phyloP scores from a whole-genome alignment of 1,140 invertebrate genomes.

The Panulirus ornatus region DNA sequence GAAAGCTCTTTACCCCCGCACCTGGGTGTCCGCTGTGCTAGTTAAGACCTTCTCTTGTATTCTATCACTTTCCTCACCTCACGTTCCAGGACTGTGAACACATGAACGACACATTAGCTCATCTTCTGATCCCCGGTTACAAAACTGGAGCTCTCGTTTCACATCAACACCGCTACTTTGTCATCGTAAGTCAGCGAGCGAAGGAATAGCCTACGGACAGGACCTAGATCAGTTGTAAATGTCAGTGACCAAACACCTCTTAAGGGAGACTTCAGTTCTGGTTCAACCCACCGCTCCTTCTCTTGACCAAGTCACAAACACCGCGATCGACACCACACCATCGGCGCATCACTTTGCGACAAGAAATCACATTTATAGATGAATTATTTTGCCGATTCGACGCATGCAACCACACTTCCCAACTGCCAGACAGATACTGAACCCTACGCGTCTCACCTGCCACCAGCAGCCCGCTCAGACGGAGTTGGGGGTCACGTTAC shows the following conservation, averaged over 20 bases:
- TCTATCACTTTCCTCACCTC: not conserved
- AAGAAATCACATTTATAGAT: not conserved
- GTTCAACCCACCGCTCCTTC: not conserved
- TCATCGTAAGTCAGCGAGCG: too few relatives aligned
- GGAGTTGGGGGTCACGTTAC: too few relatives aligned
- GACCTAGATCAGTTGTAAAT: not conserved
- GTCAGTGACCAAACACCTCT: not conserved
- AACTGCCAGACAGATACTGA: not conserved
- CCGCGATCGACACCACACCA: not conserved
- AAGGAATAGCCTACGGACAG: too few relatives aligned
- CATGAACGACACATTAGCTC: too few relatives aligned
- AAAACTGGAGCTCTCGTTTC: too few relatives aligned
- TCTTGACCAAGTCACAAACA: too few relatives aligned
- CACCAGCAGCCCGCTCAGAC: not conserved
- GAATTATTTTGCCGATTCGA: not conserved
- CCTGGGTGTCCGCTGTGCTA: constrained; percentile 1
- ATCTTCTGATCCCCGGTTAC: too few relatives aligned
- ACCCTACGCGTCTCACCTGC: not conserved
- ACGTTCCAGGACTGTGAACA: too few relatives aligned
- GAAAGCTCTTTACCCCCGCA: not conserved
- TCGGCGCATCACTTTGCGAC: not conserved
- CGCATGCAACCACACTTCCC: not conserved
- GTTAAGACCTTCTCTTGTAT: not conserved
- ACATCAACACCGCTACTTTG: too few relatives aligned
- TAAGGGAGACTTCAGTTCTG: not conserved